Conservation (phyloP, 2,888 invertebrate genomes). For the Eupithecia pulchellata region DNA sequence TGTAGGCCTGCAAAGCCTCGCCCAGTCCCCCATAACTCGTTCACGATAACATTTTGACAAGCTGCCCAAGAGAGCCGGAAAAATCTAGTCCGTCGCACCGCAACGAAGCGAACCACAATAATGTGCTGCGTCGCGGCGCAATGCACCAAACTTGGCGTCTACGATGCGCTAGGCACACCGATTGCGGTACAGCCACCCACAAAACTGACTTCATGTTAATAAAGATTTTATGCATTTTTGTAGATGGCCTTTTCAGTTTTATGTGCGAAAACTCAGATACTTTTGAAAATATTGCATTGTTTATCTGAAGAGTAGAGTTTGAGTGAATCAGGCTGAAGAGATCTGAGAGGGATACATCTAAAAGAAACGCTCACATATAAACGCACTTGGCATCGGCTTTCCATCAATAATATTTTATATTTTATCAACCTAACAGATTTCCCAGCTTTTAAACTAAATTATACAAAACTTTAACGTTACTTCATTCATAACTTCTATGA, state of each 20-base stretch:
- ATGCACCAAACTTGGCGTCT: slow-evolving; percentile 54
- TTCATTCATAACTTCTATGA: no score
- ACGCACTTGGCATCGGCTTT: no score
- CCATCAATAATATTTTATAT: no score
- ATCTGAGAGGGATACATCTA: neutral
- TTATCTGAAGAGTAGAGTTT: neutral
- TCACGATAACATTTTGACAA: slow-evolving; percentile 32
- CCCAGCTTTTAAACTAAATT: no score
- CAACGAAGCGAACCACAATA: slow-evolving; percentile 21
- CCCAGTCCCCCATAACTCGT: slow-evolving; percentile 18
- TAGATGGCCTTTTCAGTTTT: neutral
- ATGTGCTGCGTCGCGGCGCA: slow-evolving; percentile 51
- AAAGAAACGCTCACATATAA: neutral
- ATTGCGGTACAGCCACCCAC: slow-evolving; percentile 23
- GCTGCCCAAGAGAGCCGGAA: slow-evolving; percentile 23
- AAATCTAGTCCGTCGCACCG: neutral
- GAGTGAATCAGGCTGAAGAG: neutral
- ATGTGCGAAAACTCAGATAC: neutral
- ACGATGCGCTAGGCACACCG: slow-evolving; percentile 31
- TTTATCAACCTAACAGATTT: no score
- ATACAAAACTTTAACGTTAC: no score
- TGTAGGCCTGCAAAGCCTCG: slow-evolving; percentile 11
- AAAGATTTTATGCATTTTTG: neutral
- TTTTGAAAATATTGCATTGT: neutral
- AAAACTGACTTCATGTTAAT: neutral